A percentile compares a stretch with the other conserved stretches of the same genome.
Conservation (phyloP, 1,140 invertebrate genomes). For the Calliphora vicina region DNA sequence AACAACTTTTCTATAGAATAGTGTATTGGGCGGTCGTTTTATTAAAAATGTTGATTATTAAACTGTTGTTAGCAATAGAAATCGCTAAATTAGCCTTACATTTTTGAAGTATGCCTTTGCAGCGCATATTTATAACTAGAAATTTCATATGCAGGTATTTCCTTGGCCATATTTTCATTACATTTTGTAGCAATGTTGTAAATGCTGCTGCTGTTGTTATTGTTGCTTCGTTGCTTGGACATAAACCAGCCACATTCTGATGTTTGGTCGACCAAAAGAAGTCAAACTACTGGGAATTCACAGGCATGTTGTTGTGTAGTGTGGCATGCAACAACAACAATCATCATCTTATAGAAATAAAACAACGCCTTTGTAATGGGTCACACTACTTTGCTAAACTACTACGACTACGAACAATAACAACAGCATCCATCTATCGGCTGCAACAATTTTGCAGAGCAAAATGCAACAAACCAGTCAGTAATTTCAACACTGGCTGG, state of each 20-base stretch:
- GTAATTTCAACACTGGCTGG: neutral
- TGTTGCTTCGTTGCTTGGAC: neutral
- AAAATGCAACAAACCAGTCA: neutral
- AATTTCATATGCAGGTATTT: slow-evolving; percentile 17
- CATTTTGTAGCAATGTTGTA: slow-evolving; percentile 2
- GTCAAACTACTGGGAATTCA: neutral
- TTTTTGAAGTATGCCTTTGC: neutral
- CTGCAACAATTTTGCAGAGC: neutral
- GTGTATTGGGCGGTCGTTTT: no score
- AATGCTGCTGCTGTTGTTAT: neutral
- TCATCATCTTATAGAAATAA: neutral
- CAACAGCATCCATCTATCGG: neutral
- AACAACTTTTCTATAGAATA: no score
- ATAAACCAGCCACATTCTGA: slow-evolving; percentile 18
- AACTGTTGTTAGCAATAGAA: neutral
- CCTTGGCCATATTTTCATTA: neutral
- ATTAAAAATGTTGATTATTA: no score
- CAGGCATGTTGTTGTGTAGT: neutral
- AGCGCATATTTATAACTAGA: neutral
- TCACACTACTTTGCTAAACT: neutral
- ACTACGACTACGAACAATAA: neutral
- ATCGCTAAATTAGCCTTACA: neutral
- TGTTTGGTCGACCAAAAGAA: neutral
- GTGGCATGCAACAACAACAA: slow-evolving; percentile 5
- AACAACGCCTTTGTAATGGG: slow-evolving; percentile 20